Evolutionary conservation across 2,888 invertebrate genomes (phyloP).

Genomic region (Pachliopta kotzebuea): DNA sequence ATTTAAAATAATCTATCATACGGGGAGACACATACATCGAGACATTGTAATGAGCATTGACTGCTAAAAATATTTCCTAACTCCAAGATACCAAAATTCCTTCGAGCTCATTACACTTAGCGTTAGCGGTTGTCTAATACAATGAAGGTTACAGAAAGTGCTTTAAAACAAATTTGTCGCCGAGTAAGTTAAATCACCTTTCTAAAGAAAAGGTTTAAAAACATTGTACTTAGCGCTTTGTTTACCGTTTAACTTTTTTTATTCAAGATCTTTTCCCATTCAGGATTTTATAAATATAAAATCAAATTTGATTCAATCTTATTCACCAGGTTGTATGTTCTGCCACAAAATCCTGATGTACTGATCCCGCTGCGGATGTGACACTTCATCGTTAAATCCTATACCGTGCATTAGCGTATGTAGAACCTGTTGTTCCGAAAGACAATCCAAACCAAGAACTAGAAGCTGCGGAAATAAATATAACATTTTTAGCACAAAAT

Average conservation of each 20-base stretch:
- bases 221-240: too few species aligned
- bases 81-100: not conserved
- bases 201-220: too few species aligned
- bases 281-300: not conserved
- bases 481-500: not conserved
- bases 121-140: not conserved
- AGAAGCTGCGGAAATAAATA: conserved; percentile 39
- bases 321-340: conserved; percentile 60
- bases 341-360: conserved; percentile 59
- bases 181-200: too few species aligned
- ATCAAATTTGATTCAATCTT: not conserved
- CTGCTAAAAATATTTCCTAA: not conserved
- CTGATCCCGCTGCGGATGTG: conserved; percentile 57
- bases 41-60: not conserved
- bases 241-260: too few species aligned
- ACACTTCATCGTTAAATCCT: conserved; percentile 61
- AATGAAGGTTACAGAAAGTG: too few species aligned
- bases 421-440: conserved; percentile 46
- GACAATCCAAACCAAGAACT: conserved; percentile 57
- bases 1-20: not conserved
- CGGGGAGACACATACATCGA: too few species aligned
- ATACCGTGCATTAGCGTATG: conserved; percentile 58
- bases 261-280: too few species aligned
- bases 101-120: not conserved
- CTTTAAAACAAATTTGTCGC: too few species aligned